Percentiles rank a stretch among this genome's conserved stretches.
Conservation (phyloP, 2,888 invertebrate species). For the Chirona hameri region DNA sequence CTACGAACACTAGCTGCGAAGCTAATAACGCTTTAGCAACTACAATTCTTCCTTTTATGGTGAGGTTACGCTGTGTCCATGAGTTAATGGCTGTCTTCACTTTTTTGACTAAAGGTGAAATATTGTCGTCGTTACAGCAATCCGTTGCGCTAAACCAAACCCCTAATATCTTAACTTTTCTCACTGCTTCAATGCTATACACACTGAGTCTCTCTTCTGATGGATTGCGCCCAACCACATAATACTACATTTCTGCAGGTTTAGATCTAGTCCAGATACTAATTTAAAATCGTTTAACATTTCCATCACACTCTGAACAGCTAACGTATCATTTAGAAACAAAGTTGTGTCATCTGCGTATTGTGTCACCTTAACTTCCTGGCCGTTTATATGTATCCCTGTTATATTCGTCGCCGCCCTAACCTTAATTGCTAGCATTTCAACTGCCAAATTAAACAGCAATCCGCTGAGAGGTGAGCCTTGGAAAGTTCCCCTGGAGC, state of each 20-base stretch:
- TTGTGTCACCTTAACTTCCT: neutral
- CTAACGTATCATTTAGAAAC: neutral
- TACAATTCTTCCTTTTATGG: neutral
- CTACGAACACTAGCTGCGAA: neutral
- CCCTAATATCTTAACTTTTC: neutral
- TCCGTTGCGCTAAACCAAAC: neutral
- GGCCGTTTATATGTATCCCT: neutral
- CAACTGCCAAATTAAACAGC: neutral
- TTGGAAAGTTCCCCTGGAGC: neutral
- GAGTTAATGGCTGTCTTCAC: neutral
- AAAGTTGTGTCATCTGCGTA: neutral
- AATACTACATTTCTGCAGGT: neutral
- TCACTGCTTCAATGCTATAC: neutral
- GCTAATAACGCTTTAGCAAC: neutral
- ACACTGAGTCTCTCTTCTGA: neutral
- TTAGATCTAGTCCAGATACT: neutral
- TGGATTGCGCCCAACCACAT: neutral
- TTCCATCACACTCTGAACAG: neutral
- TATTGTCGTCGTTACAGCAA: neutral
- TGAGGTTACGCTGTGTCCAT: neutral
- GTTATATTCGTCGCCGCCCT: neutral
- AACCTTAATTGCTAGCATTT: neutral
- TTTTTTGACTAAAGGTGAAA: neutral
- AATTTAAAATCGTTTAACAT: neutral
- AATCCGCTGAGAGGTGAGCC: too few species aligned